A percentile compares a stretch with the other conserved stretches of the same genome.
Evolutionary conservation across 2,888 invertebrate genomes (phyloP).

Genomic region (Eupithecia abbreviata): DNA sequence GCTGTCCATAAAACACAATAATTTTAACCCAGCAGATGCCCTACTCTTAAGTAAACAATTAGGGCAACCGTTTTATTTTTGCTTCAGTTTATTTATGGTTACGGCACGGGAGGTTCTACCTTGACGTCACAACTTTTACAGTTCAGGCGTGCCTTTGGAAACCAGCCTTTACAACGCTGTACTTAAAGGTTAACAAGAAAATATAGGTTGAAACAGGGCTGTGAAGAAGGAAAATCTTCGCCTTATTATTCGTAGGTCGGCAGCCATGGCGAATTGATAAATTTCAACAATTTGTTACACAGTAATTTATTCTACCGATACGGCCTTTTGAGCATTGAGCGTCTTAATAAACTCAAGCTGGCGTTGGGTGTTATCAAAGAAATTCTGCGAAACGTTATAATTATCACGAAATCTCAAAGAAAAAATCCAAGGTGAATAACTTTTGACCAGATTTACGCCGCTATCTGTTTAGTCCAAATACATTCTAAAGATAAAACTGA

Average conservation of each 20-base stretch:
- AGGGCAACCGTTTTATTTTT: slow-evolving; percentile 61
- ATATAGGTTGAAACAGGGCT: slow-evolving; percentile 26
- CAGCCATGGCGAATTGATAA: slow-evolving; percentile 29
- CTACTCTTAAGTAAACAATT: slow-evolving; percentile 59
- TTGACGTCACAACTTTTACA: slow-evolving; percentile 47
- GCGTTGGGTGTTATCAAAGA: slow-evolving; percentile 4
- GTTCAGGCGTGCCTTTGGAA: slow-evolving; percentile 36
- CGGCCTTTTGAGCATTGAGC: not conserved
- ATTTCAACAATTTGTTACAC: slow-evolving; percentile 25
- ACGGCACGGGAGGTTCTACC: slow-evolving; percentile 44
- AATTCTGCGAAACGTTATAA: not conserved
- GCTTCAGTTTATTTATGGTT: slow-evolving; percentile 55
- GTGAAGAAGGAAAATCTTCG: slow-evolving; percentile 31
- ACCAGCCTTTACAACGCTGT: slow-evolving; percentile 38
- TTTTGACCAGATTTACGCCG: not conserved
- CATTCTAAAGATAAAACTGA: slow-evolving; percentile 28
- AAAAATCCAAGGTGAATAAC: not conserved
- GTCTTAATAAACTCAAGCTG: slow-evolving; percentile 13
- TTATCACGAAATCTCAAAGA: slow-evolving; percentile 1
- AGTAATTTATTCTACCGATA: slow-evolving; percentile 13
- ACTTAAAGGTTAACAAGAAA: slow-evolving; percentile 29
- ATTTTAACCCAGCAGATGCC: slow-evolving; percentile 45
- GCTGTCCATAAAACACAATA: slow-evolving; percentile 23
- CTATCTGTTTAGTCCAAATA: not conserved
- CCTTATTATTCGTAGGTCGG: slow-evolving; percentile 31